Conservation (phyloP, 2,888 invertebrate genomes). For the Brachypterus glaber region DNA sequence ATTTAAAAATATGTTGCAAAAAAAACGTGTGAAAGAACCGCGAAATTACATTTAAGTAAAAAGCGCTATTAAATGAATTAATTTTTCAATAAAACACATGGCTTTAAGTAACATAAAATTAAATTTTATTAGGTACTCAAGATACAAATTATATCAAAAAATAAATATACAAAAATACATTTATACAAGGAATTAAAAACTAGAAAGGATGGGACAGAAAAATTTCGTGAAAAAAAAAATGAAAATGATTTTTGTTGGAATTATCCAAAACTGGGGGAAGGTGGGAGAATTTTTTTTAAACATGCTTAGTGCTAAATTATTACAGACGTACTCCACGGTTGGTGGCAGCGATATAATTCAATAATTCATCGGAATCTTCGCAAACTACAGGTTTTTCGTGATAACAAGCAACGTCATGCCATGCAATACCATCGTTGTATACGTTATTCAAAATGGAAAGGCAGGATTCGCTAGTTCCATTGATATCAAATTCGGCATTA, state of each 20-base stretch:
- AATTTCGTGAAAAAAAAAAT: slow-evolving; percentile 1
- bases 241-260: no score
- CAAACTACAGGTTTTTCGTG: slow-evolving; percentile 88
- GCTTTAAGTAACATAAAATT: no score
- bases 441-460: slow-evolving; percentile 83
- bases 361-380: slow-evolving; percentile 81
- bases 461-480: slow-evolving; percentile 79
- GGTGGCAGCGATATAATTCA: slow-evolving; percentile 75
- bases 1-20: no score
- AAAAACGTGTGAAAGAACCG: no score
- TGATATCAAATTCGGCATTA: slow-evolving; percentile 85
- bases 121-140: no score
- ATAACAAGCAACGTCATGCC: slow-evolving; percentile 91
- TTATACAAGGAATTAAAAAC: slow-evolving; percentile 17
- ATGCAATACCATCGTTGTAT: slow-evolving; percentile 86
- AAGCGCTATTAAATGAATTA: no score
- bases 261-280: no score
- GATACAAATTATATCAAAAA: slow-evolving; percentile 21
- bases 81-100: no score
- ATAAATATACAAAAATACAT: slow-evolving; percentile 21
- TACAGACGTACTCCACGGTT: slow-evolving; percentile 77
- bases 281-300: slow-evolving; percentile 1
- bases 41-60: no score
- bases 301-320: slow-evolving; percentile 29
- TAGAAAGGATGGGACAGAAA: slow-evolving; percentile 12